Base-by-base conservation (phyloP, 2,797 vertebrate genomes). In the Myioborus melanocephalus region DNA sequence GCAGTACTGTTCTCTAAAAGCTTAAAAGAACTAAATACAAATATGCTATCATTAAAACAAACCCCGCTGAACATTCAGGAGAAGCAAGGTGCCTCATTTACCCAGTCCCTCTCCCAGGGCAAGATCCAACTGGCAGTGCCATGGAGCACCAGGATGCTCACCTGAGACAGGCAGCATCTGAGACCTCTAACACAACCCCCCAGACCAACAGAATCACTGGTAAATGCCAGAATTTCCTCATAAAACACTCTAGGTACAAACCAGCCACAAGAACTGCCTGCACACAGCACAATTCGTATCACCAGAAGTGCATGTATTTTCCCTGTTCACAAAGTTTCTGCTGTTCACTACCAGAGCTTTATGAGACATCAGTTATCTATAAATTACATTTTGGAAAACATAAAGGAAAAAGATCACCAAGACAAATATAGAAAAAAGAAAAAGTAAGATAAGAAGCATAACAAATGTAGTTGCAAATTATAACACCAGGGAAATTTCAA, bases 131-230 rank as follows among this genome's bases (percentile, higher is more conserved):
- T 0, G 32, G 14, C 12, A 76, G 12, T 9, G 65, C 17, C 47
- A 41, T 0, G 3, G 35, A 79, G 34, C 46, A 63, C 28, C 30
- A 55, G 24, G 27, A 35, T 0, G 0, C 70, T 55, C 16, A 59
- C 5, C 30, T 10, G 34, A 47, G 44, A 70, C 22, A 46, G 60
- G 41, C 17, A 27, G 34, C 34, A 61, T 23, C 56, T 7, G 4
- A 43, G 44, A 17, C 26, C 55, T 83, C 55, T 64, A 27, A 37
- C 23, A 43, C 34, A 61, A 9, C 6, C 47, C 44, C 44, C 57
- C 27, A 81, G 52, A 70, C 32, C 53, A 60, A 55, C 32, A 35
- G 2, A 14, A 2, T 13, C 49, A 23, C 24, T 27, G 9, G 8
- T 22, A 63, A 66, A 37, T 49, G 32, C 28, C 46, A 70, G 37